These are phyloP conservation scores for Scolopax mira DNA, from an alignment of 2,113 vertebrate genomes.

Conservation along the genomic window DNA sequence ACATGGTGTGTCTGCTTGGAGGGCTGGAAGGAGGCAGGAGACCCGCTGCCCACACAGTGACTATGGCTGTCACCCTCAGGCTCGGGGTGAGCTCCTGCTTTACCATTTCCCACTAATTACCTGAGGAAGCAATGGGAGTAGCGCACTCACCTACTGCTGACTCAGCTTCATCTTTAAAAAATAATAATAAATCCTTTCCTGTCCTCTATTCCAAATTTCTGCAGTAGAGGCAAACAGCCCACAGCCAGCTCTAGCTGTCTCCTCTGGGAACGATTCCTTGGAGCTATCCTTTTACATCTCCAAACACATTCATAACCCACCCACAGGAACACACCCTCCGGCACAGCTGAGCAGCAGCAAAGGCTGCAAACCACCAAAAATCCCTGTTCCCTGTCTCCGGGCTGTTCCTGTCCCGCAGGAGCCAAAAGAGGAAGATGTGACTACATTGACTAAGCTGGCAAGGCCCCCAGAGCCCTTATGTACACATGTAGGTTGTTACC, in stretches of 20 bases:
- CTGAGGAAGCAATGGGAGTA: background rate
- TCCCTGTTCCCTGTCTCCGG: background rate
- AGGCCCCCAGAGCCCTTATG: fast-evolving
- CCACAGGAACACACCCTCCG: background rate
- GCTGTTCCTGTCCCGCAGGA: background rate
- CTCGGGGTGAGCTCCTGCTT: background rate
- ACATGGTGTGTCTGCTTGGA: background rate
- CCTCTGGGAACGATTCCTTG: background rate
- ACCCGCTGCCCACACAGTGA: background rate
- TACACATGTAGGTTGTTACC: background rate
- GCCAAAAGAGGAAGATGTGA: background rate
- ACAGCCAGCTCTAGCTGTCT: fast-evolving
- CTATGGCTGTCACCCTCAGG: fast-evolving
- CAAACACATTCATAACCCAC: fast-evolving
- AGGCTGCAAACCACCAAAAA: background rate
- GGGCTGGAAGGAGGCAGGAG: background rate
- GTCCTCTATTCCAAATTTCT: background rate
- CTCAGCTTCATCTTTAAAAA: background rate
- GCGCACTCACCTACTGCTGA: background rate
- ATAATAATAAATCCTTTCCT: background rate
- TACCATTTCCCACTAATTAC: background rate
- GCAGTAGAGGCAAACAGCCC: background rate
- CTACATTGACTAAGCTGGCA: background rate
- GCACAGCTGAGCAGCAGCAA: background rate
- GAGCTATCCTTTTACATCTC: background rate